Conservation (phyloP, 1,140 invertebrate species). For the Heterodera schachtii region DNA sequence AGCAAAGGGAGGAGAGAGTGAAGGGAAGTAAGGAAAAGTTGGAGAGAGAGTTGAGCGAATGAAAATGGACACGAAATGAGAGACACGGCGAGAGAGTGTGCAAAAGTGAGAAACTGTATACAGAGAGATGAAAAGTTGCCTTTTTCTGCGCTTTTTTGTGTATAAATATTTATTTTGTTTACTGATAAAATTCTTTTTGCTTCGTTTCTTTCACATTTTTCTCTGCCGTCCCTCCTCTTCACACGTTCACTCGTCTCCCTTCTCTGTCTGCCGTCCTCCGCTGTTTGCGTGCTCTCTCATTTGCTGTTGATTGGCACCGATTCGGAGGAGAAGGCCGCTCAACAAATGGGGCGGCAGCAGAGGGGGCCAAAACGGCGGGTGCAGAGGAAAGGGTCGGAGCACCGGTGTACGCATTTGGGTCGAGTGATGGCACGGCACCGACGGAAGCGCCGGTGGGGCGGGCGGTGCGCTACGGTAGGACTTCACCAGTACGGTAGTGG, state of each 20-base stretch:
- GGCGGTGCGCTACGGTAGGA: background rate
- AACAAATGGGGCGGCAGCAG: background rate
- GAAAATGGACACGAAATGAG: background rate
- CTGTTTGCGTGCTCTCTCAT: background rate
- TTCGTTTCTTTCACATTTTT: background rate
- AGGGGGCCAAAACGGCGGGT: background rate
- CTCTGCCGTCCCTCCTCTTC: background rate
- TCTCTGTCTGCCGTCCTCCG: background rate
- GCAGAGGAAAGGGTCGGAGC: background rate
- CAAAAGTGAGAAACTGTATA: too few species aligned
- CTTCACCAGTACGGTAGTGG: background rate
- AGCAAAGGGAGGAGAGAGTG: background rate
- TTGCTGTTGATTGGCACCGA: background rate
- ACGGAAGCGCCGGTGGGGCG: background rate
- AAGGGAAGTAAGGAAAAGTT: background rate
- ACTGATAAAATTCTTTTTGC: background rate
- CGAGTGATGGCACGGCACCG: background rate
- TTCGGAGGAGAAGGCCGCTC: background rate
- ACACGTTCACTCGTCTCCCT: background rate
- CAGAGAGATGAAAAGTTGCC: too few species aligned
- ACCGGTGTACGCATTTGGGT: background rate
- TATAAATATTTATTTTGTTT: background rate
- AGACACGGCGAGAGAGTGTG: background rate
- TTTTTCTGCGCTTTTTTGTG: background rate
- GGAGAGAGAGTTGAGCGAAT: background rate